These are phyloP conservation scores for Delphinus delphis DNA, from an alignment of 2,113 vertebrate species.

Conservation along the genomic window DNA sequence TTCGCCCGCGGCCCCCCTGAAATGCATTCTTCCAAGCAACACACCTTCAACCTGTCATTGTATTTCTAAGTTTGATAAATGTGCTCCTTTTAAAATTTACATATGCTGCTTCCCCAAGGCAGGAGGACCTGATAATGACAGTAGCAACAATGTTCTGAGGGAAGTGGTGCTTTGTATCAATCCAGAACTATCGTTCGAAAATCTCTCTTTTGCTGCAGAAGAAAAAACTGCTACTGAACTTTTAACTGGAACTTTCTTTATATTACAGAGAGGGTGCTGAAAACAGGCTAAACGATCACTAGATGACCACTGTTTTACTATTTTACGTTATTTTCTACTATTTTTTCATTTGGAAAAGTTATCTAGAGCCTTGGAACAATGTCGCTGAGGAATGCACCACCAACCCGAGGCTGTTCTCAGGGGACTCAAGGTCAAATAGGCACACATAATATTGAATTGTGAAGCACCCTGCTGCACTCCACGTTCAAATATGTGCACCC, in stretches of 20 bases:
- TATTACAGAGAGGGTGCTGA: neutral
- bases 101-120: neutral
- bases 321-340: neutral
- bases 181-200: neutral
- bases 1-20: neutral
- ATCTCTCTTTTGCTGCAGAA: neutral
- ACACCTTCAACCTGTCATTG: neutral
- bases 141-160: neutral
- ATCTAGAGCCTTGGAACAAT: neutral
- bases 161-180: constrained; percentile 18
- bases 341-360: neutral
- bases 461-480: neutral
- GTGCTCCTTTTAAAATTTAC: neutral
- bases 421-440: neutral
- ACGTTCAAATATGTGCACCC: neutral
- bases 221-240: neutral
- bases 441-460: neutral
- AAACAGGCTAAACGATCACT: neutral
- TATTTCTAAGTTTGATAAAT: constrained; percentile 34
- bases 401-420: neutral
- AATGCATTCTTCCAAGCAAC: neutral
- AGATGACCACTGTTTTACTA: neutral
- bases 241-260: constrained; percentile 29
- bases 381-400: neutral
- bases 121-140: neutral